Percentiles rank a stretch among this genome's conserved stretches.
These are phyloP conservation scores for Heliconius congener DNA, from an alignment of 1,140 invertebrate genomes.

Conservation along the genomic window DNA sequence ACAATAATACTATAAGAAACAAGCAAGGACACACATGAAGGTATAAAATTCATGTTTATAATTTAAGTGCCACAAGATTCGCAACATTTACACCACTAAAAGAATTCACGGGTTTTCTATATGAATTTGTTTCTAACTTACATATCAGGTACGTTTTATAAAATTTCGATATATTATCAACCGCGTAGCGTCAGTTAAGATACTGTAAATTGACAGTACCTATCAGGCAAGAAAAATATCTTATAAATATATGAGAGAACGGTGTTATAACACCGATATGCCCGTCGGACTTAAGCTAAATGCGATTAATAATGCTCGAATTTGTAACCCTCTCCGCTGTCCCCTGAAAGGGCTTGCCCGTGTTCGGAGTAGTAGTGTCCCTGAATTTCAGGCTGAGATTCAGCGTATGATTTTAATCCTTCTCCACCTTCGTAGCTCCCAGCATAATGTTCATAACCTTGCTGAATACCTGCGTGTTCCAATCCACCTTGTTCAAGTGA, in stretches of 20 bases:
- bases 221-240: conserved; percentile 66
- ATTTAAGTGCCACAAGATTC: conserved; percentile 43
- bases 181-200: conserved; percentile 46
- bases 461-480: conserved; percentile 41
- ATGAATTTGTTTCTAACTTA: conserved; percentile 54
- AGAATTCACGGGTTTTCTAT: conserved; percentile 54
- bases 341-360: conserved; percentile 56
- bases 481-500: conserved; percentile 65
- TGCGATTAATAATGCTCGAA: conserved; percentile 67
- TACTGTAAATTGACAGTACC: conserved; percentile 50
- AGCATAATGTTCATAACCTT: conserved; percentile 45
- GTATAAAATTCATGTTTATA: conserved; percentile 40
- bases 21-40: conserved; percentile 49
- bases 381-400: conserved; percentile 53
- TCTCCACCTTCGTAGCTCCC: conserved; percentile 69
- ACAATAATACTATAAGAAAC: conserved; percentile 55
- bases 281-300: conserved; percentile 48
- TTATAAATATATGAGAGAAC: conserved; percentile 55
- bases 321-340: conserved; percentile 66
- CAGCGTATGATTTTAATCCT: conserved; percentile 65
- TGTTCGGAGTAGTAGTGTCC: conserved; percentile 63
- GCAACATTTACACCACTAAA: conserved; percentile 42
- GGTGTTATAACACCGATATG: conserved; percentile 49
- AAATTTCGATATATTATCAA: conserved; percentile 47
- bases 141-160: conserved; percentile 68